phyloP scores from a whole-genome alignment of 2,113 vertebrate species.

The Drymodes brunneopygia region DNA sequence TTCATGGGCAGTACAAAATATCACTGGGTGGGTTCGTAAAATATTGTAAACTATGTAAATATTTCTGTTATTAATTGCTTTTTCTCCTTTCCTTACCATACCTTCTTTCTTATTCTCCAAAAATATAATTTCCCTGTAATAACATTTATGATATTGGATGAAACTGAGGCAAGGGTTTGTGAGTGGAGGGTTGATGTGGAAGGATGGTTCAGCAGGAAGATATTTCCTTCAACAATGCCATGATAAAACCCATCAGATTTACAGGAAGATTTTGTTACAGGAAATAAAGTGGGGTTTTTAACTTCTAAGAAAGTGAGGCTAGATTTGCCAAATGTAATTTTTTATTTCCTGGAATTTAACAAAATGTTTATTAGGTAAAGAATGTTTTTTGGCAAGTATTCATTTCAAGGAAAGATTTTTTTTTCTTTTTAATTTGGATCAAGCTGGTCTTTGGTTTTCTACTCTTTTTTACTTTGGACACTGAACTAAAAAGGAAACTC shows the following conservation, averaged over 20 bases:
- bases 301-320: background rate
- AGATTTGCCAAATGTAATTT: background rate
- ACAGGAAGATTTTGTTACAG: background rate
- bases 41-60: background rate
- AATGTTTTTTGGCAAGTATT: background rate
- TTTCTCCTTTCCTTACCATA: background rate
- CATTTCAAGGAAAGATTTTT: background rate
- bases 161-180: background rate
- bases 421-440: background rate
- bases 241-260: background rate
- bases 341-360: conserved; percentile 27
- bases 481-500: background rate
- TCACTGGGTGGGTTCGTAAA: background rate
- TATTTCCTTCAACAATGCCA: background rate
- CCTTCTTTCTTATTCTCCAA: background rate
- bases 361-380: conserved; percentile 4
- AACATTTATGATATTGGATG: background rate
- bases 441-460: background rate
- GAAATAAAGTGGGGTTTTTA: background rate
- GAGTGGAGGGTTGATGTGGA: background rate
- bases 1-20: background rate
- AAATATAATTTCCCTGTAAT: background rate
- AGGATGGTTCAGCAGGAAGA: background rate
- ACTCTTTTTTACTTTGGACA: background rate
- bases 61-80: background rate